Percentiles rank a stretch among this genome's conserved stretches.
These are phyloP conservation scores for human (Homo sapiens) DNA, from an alignment of 2,113 vertebrate species.

Conservation along the genomic window GRCh38 chr3:161957001-161957500, in stretches of 20 bases:
- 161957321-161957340: not conserved
- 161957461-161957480: not conserved
- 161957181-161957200: slow-evolving; percentile 21
- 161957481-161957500: slow-evolving; percentile 51
- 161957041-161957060: not conserved
- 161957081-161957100: not conserved
- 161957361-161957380: not conserved
- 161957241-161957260: not conserved
- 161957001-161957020: not conserved
- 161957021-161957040: not conserved
- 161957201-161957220: not conserved
- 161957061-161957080: not conserved
- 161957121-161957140: not conserved
- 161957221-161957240: not conserved
- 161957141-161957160: not conserved
- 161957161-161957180: not conserved
- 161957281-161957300: not conserved
- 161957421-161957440: slow-evolving; percentile 39
- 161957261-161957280: not conserved
- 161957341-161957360: not conserved
- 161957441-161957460: not conserved
- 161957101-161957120: slow-evolving; percentile 17
- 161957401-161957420: slow-evolving; percentile 5
- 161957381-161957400: not conserved
- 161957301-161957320: not conserved